Evolutionary conservation across 2,888 invertebrate species (phyloP).

Genomic region (Escarpia spicata): DNA sequence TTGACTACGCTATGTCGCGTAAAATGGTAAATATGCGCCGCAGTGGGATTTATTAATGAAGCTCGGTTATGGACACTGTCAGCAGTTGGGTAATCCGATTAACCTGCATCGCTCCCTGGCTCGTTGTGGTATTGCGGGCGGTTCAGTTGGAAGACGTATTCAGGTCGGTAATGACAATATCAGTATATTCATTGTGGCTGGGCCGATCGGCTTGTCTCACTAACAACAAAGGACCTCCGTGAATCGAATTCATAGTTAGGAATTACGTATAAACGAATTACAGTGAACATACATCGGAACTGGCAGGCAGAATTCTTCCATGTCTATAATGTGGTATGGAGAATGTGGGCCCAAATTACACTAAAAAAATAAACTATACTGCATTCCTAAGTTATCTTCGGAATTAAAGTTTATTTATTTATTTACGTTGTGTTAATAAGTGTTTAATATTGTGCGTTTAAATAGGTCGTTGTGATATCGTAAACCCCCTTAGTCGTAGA

Average conservation of each 20-base stretch:
- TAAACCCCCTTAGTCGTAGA: background rate
- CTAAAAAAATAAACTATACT: background rate
- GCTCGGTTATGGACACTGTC: constrained; percentile 2
- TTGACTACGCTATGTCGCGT: background rate
- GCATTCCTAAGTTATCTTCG: background rate
- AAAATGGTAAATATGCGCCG: background rate
- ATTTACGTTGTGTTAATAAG: background rate
- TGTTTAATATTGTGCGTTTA: background rate
- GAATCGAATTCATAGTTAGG: background rate
- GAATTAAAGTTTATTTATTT: background rate
- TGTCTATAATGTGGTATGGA: background rate
- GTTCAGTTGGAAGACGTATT: background rate
- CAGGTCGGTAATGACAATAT: background rate
- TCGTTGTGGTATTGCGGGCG: background rate
- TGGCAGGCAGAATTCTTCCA: background rate
- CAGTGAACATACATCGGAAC: background rate
- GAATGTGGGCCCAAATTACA: background rate
- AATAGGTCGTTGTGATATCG: background rate
- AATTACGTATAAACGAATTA: background rate
- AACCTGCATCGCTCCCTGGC: background rate
- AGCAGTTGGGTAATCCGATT: background rate
- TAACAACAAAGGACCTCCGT: background rate
- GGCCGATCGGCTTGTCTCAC: background rate
- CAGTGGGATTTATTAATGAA: constrained; percentile 16
- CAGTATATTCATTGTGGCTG: background rate